Conservation (phyloP, 2,888 invertebrate species). For the Cetonia aurata region DNA sequence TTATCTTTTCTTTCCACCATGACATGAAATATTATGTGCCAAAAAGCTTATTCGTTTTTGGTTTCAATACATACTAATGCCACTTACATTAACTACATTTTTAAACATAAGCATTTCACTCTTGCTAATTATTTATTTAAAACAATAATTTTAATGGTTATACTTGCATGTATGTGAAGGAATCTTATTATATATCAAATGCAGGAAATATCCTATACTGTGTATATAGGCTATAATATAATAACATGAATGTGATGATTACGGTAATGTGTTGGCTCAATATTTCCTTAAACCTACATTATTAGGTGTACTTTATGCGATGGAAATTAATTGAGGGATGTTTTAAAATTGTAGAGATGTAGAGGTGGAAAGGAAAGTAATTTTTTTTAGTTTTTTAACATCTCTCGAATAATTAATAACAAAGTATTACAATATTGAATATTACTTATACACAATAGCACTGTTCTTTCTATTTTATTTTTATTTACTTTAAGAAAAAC, state of each 20-base stretch:
- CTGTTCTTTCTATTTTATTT: background rate
- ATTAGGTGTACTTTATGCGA: background rate
- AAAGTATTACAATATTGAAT: slow-evolving; percentile 18
- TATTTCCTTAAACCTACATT: background rate
- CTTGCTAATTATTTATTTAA: too few species aligned
- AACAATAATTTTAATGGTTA: background rate
- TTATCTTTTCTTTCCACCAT: slow-evolving; percentile 28
- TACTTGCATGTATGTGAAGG: background rate
- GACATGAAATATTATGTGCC: slow-evolving; percentile 43
- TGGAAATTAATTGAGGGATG: slow-evolving; percentile 5
- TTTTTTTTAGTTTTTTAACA: slow-evolving; percentile 15
- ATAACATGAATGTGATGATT: slow-evolving; percentile 31
- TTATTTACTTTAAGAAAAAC: slow-evolving; percentile 11
- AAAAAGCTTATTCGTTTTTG: slow-evolving; percentile 28
- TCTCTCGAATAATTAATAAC: slow-evolving; percentile 19
- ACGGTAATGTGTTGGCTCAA: slow-evolving; percentile 8
- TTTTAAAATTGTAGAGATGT: slow-evolving; percentile 9
- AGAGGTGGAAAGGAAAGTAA: background rate
- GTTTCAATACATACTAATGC: background rate
- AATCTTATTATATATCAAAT: too few species aligned
- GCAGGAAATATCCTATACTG: too few species aligned
- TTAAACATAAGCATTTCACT: too few species aligned
- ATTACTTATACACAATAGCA: slow-evolving; percentile 15
- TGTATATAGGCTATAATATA: background rate
- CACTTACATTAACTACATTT: too few species aligned